Evolutionary conservation across 2,113 vertebrate species (phyloP), one percentile per base, ranked within the genome.

Genomic region (Prionailurus bengalensis): DNA sequence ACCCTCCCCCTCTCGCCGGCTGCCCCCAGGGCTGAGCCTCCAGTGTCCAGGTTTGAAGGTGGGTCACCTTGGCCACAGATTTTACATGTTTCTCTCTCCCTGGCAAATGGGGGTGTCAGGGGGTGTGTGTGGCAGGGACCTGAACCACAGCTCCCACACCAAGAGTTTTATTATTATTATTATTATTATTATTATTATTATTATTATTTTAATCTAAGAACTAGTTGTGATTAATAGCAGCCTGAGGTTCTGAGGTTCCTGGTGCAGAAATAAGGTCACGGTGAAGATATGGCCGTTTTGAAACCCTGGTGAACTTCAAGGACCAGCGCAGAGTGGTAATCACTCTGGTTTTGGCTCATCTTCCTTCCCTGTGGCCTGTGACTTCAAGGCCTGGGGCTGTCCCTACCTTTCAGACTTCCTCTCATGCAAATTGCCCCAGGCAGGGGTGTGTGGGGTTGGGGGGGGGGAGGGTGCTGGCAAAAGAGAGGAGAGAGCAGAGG

Each of bases 341-440:
- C 96, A 95, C 95, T 99, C 97, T 73, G 87, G 96, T 79, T 99
- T 98, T 98, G 97, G 94, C 98, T 98, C 97, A 99, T 97, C 98
- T 97, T 98, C 97, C 97, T 98, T 97, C 90, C 98, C 98, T 98
- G 98, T 96, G 98, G 98, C 98, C 96, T 98, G 96, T 68, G 84
- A 97, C 98, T 98, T 98, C 96, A 98, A 98, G 97, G 97, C 68
- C 87, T 1, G 99, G 99, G 99, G 97, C 98, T 96, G 98, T 98
- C 99, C 99, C 99, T 19, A 0, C 78, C 90, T 97, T 97, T 97
- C 97, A 97, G 97, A 94, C 98, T 98, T 99, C 99, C 98, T 93
- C 90, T 98, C 97, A 98, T 98, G 99, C 98, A 99, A 99, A 99
- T 99, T 31, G 27, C 76, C 13, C 65, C 25, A 27, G 97, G 86